These are phyloP conservation scores for Tapirus indicus DNA, from an alignment of 2,797 vertebrate species.

Conservation along the genomic window DNA sequence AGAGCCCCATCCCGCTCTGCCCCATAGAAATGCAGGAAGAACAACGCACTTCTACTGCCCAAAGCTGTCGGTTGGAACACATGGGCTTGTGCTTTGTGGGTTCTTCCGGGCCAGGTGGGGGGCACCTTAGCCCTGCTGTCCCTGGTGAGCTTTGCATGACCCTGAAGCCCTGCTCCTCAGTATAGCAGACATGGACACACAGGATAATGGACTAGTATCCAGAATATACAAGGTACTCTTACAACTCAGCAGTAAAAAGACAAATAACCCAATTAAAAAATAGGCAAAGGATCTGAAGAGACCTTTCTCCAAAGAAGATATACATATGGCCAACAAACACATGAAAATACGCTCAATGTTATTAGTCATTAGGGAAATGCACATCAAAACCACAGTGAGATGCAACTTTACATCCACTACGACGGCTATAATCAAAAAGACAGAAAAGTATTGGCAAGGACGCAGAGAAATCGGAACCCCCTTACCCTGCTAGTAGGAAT, in stretches of 20 bases:
- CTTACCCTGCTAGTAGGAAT: neutral
- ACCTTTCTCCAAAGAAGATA: neutral
- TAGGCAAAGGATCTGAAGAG: neutral
- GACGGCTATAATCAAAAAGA: neutral
- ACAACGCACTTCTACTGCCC: fast-evolving
- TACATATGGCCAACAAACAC: neutral
- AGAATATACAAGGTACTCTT: neutral
- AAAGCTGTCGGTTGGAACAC: too few relatives aligned
- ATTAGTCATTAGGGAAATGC: neutral
- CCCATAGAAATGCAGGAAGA: neutral
- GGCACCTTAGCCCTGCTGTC: neutral
- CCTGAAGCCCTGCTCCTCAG: neutral
- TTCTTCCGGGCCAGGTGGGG: neutral
- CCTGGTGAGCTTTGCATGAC: neutral
- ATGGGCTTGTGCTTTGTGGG: neutral
- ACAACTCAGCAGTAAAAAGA: neutral
- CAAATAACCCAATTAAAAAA: neutral
- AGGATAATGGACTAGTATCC: neutral
- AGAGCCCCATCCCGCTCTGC: neutral
- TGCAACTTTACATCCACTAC: too few relatives aligned
- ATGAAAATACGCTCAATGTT: neutral
- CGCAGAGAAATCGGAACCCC: too few relatives aligned
- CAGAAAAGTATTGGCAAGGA: neutral
- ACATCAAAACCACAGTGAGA: neutral
- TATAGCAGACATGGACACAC: neutral